Conservation (phyloP, 2,888 invertebrate genomes). For the Caenorhabditis plicata region DNA sequence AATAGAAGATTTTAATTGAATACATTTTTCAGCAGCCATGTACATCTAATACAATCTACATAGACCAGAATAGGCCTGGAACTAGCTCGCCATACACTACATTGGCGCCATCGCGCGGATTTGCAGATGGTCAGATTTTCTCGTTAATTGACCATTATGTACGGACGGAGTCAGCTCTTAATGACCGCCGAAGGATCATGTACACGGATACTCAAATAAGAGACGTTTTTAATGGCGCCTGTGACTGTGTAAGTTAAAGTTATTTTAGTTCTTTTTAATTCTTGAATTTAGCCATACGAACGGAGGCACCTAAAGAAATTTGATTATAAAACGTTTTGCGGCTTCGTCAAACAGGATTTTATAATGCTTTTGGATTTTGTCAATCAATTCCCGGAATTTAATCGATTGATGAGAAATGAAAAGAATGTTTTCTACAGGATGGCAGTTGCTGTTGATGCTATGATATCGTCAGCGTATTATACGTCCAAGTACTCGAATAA, state of each 20-base stretch:
- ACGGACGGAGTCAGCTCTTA: conserved; percentile 38
- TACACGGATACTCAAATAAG: conserved; percentile 42
- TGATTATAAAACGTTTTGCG: conserved; percentile 36
- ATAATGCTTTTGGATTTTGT: conserved; percentile 45
- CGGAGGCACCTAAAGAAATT: conserved; percentile 34
- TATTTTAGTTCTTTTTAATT: not conserved
- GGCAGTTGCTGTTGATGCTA: conserved; percentile 43
- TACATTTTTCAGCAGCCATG: not conserved
- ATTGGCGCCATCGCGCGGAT: too few species aligned
- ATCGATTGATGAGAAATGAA: conserved; percentile 27
- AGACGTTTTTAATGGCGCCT: conserved; percentile 36
- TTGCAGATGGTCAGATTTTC: conserved; percentile 8
- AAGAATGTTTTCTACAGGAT: conserved; percentile 42
- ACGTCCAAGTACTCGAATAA: conserved; percentile 36
- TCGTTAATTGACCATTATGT: conserved; percentile 31
- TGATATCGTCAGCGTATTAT: conserved; percentile 45
- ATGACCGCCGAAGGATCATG: conserved; percentile 43
- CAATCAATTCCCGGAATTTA: conserved; percentile 39
- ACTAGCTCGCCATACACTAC: too few species aligned
- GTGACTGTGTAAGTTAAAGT: conserved; percentile 41
- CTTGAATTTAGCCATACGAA: conserved; percentile 39
- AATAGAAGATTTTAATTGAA: too few species aligned
- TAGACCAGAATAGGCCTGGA: too few species aligned
- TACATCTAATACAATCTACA: not conserved
- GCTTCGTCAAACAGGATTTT: conserved; percentile 42